These are phyloP conservation scores for Argyresthia goedartella DNA, from an alignment of 2,888 invertebrate species.

Conservation along the genomic window DNA sequence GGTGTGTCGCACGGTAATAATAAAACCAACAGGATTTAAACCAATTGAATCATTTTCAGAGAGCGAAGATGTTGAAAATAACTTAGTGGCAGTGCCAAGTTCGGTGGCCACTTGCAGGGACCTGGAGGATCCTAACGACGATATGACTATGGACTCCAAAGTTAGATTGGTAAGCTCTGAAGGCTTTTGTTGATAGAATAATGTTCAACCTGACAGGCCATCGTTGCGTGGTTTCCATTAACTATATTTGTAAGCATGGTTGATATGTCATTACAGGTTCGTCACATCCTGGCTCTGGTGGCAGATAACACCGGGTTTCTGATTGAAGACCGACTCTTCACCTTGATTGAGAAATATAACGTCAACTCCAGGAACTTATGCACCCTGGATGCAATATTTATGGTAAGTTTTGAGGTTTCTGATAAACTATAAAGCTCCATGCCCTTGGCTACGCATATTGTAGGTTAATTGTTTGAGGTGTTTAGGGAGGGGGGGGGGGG, in stretches of 20 bases:
- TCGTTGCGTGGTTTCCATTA: neutral
- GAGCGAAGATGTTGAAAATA: no score
- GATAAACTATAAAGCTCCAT: neutral
- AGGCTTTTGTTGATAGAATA: neutral
- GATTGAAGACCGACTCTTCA: conserved; percentile 77
- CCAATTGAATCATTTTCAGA: no score
- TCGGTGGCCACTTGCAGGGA: no score
- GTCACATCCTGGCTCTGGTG: conserved; percentile 75
- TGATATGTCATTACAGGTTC: conserved; percentile 37
- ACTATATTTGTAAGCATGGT: neutral
- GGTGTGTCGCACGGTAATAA: no score
- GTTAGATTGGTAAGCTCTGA: conserved; percentile 33
- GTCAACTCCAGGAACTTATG: conserved; percentile 76
- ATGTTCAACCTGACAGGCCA: neutral
- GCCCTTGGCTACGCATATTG: no score
- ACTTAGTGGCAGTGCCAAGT: no score
- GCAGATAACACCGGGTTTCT: conserved; percentile 82
- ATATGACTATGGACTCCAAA: conserved; percentile 22
- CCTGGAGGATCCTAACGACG: neutral
- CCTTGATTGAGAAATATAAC: conserved; percentile 74
- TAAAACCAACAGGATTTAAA: no score
- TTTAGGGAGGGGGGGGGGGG: no score
- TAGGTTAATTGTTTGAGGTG: no score
- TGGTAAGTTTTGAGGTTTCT: conserved; percentile 50
- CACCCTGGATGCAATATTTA: conserved; percentile 81